A percentile compares a stretch with the other conserved stretches of the same genome.
Evolutionary conservation across 92 coral and sea anemone species (phyloP).

Genomic region (Porites divaricata): DNA sequence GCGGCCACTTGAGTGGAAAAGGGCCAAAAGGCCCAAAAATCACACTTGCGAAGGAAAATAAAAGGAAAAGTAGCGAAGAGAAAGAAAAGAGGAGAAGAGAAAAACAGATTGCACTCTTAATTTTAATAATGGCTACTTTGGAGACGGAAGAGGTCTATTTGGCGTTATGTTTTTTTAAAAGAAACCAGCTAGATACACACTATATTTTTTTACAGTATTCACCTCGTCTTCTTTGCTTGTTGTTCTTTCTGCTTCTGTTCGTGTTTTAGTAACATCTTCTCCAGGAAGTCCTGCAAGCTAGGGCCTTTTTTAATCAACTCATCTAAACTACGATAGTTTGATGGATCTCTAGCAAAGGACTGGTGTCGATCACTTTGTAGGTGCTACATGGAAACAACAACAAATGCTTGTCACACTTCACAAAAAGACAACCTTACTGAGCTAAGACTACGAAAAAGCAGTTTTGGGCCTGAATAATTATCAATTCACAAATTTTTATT

Average conservation of each 20-base stretch:
- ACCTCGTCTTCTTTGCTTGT: conserved; percentile 22
- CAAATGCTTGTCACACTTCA: neutral
- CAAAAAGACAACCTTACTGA: neutral
- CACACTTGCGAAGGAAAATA: too few species aligned
- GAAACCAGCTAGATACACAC: neutral
- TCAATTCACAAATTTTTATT: neutral
- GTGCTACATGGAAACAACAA: conserved; percentile 61
- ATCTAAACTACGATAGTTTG: conserved; percentile 87
- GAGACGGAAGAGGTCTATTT: too few species aligned
- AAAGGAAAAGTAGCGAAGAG: too few species aligned
- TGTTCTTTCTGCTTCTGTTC: conserved; percentile 36
- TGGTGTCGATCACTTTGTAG: conserved; percentile 90
- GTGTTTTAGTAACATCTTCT: conserved; percentile 49
- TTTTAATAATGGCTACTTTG: too few species aligned
- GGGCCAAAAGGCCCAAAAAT: too few species aligned
- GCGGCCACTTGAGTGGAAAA: too few species aligned
- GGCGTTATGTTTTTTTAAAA: too few species aligned
- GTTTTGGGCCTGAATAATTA: too few species aligned
- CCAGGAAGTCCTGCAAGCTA: conserved; percentile 78
- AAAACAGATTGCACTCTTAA: too few species aligned
- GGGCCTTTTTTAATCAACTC: conserved; percentile 82
- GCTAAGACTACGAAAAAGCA: too few species aligned
- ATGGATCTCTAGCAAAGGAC: conserved; percentile 78
- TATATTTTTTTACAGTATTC: neutral
- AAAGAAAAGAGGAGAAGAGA: too few species aligned